phyloP scores from a whole-genome alignment of 1,140 invertebrate species.

The Antheraea mylitta region DNA sequence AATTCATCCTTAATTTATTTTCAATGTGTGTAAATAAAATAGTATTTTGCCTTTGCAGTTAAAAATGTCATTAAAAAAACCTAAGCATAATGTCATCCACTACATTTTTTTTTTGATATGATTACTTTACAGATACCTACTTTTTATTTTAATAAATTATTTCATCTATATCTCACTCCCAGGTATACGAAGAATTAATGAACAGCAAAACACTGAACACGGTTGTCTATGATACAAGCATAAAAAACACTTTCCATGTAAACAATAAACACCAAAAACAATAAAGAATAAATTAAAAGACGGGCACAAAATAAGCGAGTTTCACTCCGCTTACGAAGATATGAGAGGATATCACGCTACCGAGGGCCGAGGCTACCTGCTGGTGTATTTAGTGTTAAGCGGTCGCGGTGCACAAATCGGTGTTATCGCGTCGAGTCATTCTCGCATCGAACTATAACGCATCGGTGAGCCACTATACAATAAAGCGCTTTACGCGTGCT shows the following conservation, averaged over 20 bases:
- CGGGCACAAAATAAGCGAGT: conserved; percentile 51
- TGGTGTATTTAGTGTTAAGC: conserved; percentile 36
- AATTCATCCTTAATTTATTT: too few species aligned
- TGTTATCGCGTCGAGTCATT: conserved; percentile 32
- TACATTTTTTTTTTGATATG: not conserved
- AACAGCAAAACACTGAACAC: conserved; percentile 25
- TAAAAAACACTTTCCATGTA: conserved; percentile 58
- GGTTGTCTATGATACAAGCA: conserved; percentile 8
- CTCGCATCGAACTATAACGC: conserved; percentile 19
- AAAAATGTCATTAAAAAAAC: too few species aligned
- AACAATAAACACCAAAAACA: conserved; percentile 72
- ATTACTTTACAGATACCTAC: not conserved
- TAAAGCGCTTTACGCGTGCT: conserved; percentile 36
- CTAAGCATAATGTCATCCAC: too few species aligned
- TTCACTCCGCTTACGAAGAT: conserved; percentile 44
- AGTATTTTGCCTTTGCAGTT: too few species aligned
- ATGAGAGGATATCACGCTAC: conserved; percentile 62
- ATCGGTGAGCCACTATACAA: conserved; percentile 62
- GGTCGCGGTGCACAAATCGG: conserved; percentile 30
- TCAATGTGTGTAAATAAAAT: too few species aligned
- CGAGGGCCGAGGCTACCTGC: conserved; percentile 53
- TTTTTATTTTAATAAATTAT: conserved; percentile 21
- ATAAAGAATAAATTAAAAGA: conserved; percentile 70
- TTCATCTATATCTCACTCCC: conserved; percentile 28
- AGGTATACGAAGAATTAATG: conserved; percentile 15